Base-by-base conservation (phyloP, 1,140 invertebrate genomes). In the Lepidurus couesii region DNA sequence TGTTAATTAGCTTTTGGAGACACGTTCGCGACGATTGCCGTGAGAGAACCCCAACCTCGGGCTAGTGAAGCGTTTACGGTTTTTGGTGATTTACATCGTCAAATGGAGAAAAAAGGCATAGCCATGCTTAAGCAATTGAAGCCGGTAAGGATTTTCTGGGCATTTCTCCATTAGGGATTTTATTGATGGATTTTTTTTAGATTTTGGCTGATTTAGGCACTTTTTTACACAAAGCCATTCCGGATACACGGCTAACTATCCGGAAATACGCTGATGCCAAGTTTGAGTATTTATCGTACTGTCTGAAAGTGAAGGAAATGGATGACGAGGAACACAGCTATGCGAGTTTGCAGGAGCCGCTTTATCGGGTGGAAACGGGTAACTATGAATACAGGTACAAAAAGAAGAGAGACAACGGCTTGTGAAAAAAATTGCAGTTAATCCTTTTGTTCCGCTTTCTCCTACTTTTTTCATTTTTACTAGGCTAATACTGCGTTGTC, bases 271-370 rank as follows among this genome's bases (percentile, higher is more conserved):
- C 95, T 0, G 96, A 99, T 87, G 92, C 93, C 1, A 99, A 99
- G 86, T 99, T 98, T 87, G 97, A 98, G 84, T 99, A 99, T 86
- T 86, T 99, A 24, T 98, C 97, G 0, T 99, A 99, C 85, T 99
- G 97, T 84, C 86, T 99, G 65, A 99, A 99, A 88, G 93, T 95
- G 0, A 95, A 95, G 84, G 98, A 99, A 88, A 94, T 99, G 92
- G 97, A 99, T 83, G 98, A 99, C 85, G 97, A 99, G 84, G 97
- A 99, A 84, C 95, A 96, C 81, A 93, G 92, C 78, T 98, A 96
- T 84, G 92, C 92, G 44, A 91, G 94, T 0, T 84, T 99, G n/a
- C 95, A 98, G 84, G 97, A 99, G 84, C 96, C 97, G 0, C 86
- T 99, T 16, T 99, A 99, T 85, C 88, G 98, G 65, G 95, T 99